phyloP scores from a whole-genome alignment of 2,113 vertebrate species.

The Melanostigma gelatinosum region DNA sequence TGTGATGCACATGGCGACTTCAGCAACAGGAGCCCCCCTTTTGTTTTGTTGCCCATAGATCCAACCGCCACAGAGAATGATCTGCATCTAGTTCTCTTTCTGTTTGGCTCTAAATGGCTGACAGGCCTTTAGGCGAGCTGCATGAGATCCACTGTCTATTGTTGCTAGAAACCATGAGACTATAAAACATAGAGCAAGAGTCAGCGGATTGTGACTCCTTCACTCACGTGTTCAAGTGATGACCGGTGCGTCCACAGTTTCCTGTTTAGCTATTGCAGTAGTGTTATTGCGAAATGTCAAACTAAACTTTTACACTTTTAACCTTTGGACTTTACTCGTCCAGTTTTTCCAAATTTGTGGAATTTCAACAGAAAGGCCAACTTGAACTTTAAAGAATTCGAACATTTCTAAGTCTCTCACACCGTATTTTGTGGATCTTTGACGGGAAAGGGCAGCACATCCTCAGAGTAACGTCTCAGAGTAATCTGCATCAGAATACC shows the following conservation, averaged over 20 bases:
- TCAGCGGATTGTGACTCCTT: neutral
- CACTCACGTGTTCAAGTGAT: constrained; percentile 15
- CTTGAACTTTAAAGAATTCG: neutral
- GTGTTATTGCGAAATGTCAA: neutral
- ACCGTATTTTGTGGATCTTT: neutral
- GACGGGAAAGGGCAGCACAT: neutral
- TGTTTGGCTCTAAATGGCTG: neutral
- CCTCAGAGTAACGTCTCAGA: neutral
- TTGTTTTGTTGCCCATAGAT: neutral
- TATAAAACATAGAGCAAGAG: neutral
- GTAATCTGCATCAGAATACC: neutral
- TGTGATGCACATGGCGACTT: neutral
- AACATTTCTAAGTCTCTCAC: neutral
- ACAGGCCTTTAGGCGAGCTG: neutral
- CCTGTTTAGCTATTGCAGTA: neutral
- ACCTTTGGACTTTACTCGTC: neutral
- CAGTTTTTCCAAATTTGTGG: neutral
- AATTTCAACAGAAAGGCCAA: neutral
- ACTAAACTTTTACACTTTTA: neutral
- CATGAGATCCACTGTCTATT: neutral
- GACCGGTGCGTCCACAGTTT: neutral
- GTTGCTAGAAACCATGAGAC: neutral
- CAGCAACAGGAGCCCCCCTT: neutral
- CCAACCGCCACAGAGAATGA: neutral
- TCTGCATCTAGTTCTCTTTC: neutral